Percentiles rank a stretch among this genome's conserved stretches.
Evolutionary conservation across 2,797 vertebrate species (phyloP).

Genomic region (Phrynocephalus vlangalii): DNA sequence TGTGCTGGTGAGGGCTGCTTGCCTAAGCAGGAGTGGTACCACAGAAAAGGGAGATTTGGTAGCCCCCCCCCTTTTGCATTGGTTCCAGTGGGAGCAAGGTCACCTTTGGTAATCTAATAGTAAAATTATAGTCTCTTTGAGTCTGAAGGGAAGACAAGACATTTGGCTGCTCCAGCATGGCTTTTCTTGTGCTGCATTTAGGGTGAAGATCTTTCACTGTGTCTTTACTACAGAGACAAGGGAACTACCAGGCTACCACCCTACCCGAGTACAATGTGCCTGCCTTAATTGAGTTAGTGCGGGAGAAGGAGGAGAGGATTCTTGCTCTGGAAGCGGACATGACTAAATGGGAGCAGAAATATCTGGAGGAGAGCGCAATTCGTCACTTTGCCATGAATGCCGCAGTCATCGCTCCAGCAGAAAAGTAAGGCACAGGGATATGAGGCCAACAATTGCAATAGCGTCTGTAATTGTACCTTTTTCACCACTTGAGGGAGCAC

Average conservation of each 20-base stretch:
- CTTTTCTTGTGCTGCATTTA: background rate
- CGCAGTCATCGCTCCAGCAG: slow-evolving; percentile 74
- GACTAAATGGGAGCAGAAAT: slow-evolving; percentile 91
- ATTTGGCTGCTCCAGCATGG: background rate
- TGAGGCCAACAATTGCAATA: no score
- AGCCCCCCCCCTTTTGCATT: background rate
- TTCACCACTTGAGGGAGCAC: no score
- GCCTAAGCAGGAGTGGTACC: background rate
- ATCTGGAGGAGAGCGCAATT: slow-evolving; percentile 87
- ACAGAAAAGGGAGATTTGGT: background rate
- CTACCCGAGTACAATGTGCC: slow-evolving; percentile 80
- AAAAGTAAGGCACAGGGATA: slow-evolving; percentile 77
- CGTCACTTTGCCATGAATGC: slow-evolving; percentile 88
- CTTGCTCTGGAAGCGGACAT: slow-evolving; percentile 87
- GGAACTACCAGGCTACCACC: slow-evolving; percentile 71
- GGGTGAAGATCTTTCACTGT: slow-evolving; percentile 16
- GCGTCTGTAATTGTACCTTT: no score
- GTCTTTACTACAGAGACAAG: slow-evolving; percentile 77
- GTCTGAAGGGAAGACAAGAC: background rate
- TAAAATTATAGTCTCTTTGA: background rate
- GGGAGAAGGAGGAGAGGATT: slow-evolving; percentile 88
- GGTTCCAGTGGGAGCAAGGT: background rate
- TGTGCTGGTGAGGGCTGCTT: background rate
- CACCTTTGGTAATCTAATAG: background rate
- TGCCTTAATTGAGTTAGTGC: slow-evolving; percentile 83